Conservation (phyloP, 2,797 vertebrate species). For the Coregonus ussuriensis region DNA sequence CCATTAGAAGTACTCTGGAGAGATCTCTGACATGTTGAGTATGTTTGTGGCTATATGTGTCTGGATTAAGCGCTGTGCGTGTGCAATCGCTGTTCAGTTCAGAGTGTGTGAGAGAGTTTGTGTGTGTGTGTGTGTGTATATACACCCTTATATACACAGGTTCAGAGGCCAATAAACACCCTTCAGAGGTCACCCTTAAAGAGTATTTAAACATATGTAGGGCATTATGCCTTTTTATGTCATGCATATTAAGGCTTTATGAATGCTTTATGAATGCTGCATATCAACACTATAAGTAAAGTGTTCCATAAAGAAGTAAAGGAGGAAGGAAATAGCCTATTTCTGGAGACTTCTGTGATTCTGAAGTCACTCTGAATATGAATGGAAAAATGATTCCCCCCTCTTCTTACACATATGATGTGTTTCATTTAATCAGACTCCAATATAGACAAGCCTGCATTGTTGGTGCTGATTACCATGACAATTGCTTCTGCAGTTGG, state of each 20-base stretch:
- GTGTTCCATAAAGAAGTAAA: too few relatives aligned
- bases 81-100: background rate
- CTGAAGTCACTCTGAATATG: too few relatives aligned
- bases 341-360: too few relatives aligned
- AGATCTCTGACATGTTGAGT: slow-evolving; percentile 10
- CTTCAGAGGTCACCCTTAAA: background rate
- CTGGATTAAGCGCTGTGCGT: background rate
- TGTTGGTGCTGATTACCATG: slow-evolving; percentile 51
- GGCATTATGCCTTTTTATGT: too few relatives aligned
- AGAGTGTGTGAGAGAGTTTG: background rate
- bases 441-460: slow-evolving; percentile 40
- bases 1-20: background rate
- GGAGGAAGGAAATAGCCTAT: too few relatives aligned
- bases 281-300: too few relatives aligned
- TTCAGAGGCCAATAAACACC: slow-evolving; percentile 9
- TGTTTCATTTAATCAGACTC: slow-evolving; percentile 35
- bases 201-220: too few relatives aligned
- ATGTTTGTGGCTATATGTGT: background rate
- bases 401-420: background rate
- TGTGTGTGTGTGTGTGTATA: background rate
- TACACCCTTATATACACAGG: background rate
- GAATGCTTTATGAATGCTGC: too few relatives aligned
- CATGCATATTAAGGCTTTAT: too few relatives aligned
- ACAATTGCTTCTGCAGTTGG: slow-evolving; percentile 48
- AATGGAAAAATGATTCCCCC: too few relatives aligned